Base-by-base conservation (phyloP, 2,797 vertebrate species). In the Etheostoma nigrum region DNA sequence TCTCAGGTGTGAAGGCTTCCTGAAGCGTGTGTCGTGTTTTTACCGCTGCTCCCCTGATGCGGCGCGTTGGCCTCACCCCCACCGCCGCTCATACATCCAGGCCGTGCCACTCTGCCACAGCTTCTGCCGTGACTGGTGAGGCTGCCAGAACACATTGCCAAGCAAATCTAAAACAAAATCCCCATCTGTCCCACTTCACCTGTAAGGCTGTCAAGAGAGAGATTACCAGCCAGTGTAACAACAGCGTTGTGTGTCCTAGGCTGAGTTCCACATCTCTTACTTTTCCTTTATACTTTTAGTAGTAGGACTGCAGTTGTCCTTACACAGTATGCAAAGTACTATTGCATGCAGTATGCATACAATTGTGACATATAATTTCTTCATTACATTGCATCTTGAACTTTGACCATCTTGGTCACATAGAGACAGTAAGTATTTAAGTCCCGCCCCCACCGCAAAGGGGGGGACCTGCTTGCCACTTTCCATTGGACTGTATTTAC, bases 101-200 rank as follows among this genome's bases (percentile, higher is more conserved):
- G 94, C 92, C 0, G 95, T 96, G 78, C 96, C 96, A 0, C 95
- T 97, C 61, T 97, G 97, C 87, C 81, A 90, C 36, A 95, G 94
- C 88, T 96, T 97, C 94, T 97, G 97, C 86, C 91, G 94, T 63
- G 90, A 94, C 72, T 97, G 96, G 97, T 98, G 81, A 92, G 92
- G 40, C 63, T 73, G 67, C 61, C 79, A 40, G 67, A 59, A 58
- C 62, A 30, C 53, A 40, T 10, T 18, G 27, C 30, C 13, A 13
- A 58, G 64, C 61, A 21, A 40, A 40, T 30, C 59, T 63, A 80
- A 76, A 82, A 82, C 74, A 58, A 62, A 58, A 65, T 61, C 81
- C 36, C 47, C 54, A 47, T 57, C 57, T 36, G 63, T 61, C 59
- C 63, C 47, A n/a, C 27, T 44, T 60, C 71, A 42, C 72, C 45